phyloP scores from a whole-genome alignment of 1,140 invertebrate genomes.

The Monomorium pharaonis region DNA sequence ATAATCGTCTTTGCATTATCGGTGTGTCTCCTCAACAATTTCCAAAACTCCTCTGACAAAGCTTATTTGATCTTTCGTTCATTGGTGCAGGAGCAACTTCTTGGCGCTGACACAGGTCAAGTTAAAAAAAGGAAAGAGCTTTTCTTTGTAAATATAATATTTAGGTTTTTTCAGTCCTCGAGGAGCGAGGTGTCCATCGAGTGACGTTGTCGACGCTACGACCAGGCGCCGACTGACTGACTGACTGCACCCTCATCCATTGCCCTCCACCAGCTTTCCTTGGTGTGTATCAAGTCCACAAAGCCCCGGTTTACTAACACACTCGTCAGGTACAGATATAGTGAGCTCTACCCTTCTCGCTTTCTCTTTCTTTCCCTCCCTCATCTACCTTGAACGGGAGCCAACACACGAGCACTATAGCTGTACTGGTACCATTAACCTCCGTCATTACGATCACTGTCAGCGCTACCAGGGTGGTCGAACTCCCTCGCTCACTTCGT shows the following conservation, averaged over 20 bases:
- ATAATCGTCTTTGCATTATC: background rate
- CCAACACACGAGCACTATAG: slow-evolving; percentile 36
- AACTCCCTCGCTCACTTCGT: slow-evolving; percentile 56
- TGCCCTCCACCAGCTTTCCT: slow-evolving; percentile 66
- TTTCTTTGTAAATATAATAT: slow-evolving; percentile 8
- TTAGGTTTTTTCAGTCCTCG: background rate
- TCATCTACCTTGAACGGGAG: slow-evolving; percentile 45
- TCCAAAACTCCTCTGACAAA: background rate
- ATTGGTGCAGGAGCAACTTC: background rate
- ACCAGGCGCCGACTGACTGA: slow-evolving; percentile 81
- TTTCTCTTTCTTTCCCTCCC: background rate
- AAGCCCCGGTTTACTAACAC: slow-evolving; percentile 17
- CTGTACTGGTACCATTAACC: slow-evolving; percentile 43
- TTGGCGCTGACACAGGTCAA: background rate
- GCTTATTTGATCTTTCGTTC: background rate
- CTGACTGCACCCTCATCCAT: slow-evolving; percentile 71
- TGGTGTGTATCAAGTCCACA: slow-evolving; percentile 46
- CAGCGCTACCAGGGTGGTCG: slow-evolving; percentile 55
- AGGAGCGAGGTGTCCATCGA: background rate
- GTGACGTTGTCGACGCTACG: slow-evolving; percentile 68
- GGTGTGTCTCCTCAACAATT: background rate
- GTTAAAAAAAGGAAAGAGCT: background rate
- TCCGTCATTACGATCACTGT: slow-evolving; percentile 45
- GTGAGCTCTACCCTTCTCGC: background rate
- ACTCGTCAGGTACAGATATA: background rate